Conservation (phyloP, 2,888 invertebrate species). For the Smittia sp. region DNA sequence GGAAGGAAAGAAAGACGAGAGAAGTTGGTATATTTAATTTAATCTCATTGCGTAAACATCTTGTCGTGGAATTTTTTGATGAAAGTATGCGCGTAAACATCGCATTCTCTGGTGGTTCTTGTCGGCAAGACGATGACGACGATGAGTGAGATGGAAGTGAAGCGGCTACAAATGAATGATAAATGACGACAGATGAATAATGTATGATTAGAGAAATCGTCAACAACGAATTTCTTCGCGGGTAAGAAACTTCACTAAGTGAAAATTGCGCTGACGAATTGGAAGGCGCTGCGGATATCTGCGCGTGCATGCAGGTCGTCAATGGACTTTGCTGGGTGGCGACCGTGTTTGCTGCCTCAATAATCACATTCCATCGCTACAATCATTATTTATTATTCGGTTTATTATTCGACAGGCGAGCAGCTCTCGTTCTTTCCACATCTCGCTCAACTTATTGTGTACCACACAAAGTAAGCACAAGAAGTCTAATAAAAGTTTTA, state of each 20-base stretch:
- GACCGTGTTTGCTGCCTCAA: constrained; percentile 13
- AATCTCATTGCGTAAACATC: constrained; percentile 12
- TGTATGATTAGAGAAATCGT: constrained; percentile 23
- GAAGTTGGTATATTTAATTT: constrained; percentile 1
- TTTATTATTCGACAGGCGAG: constrained; percentile 6
- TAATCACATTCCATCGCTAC: constrained; percentile 10
- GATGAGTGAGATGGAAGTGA: neutral
- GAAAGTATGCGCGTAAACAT: constrained; percentile 4
- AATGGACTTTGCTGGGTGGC: constrained; percentile 26
- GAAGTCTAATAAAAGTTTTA: constrained; percentile 8
- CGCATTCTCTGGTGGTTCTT: constrained; percentile 6
- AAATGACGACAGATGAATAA: constrained; percentile 18
- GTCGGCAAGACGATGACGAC: neutral
- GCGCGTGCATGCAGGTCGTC: neutral
- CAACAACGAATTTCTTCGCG: neutral
- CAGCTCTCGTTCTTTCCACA: neutral
- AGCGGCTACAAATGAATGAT: constrained; percentile 13
- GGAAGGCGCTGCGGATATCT: neutral
- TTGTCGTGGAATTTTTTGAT: constrained; percentile 1
- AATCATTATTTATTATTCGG: constrained; percentile 18
- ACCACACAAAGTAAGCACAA: constrained; percentile 3
- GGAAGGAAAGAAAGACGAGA: neutral
- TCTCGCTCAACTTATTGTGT: neutral
- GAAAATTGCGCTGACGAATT: neutral
- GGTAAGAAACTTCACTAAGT: neutral